Evolutionary conservation across 1,140 invertebrate genomes (phyloP), one percentile per base, ranked within the genome.

Genomic region (Dinothrombium tinctorium): DNA sequence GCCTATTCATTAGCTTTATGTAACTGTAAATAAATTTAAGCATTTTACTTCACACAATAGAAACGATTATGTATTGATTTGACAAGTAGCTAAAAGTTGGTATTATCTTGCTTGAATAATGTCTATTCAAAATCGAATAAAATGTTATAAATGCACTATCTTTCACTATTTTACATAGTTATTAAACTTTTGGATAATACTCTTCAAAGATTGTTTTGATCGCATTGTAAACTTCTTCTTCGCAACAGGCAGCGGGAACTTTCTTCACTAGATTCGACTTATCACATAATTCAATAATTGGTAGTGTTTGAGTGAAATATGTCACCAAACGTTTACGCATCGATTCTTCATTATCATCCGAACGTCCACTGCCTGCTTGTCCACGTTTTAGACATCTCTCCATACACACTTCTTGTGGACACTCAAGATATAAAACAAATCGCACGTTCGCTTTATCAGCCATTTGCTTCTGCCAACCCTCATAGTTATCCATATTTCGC

Each of bases 401-500:
- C 0, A 76, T 71, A 56, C 87, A 94, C 53, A 73, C 68, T 42
- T 96, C 71, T 53, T 78, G 63, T 7, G 68, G 65, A 55, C 90
- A 96, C 41, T 94, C 77, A 50, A 99, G 80, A 56, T 90, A 90
- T 3, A 99, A 58, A 0, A 99, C 81, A 57, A 83, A 87, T 49
- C 76, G 65, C 7, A 96, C 61, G 35, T 76, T 67, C 0, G 78
- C 73, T 60, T 92, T 87, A 15, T 75, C 72, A 0, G 64, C 57
- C 76, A 98, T 89, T 47, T 68, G 63, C 49, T 70, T 66, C 26
- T 76, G 71, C 94, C 94, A 99, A 2, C 94, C 94, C 43, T 87
- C 72, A 37, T 98, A 60, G 59, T 99, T 99, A 58, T 98, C 74
- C 56, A 89, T 68, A 59, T 96, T 99, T 20, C 94, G 66, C 21